Percentiles rank a stretch among this genome's conserved stretches.
Conservation (phyloP, 2,797 vertebrate genomes). For the Crossoptilon crossoptilon region DNA sequence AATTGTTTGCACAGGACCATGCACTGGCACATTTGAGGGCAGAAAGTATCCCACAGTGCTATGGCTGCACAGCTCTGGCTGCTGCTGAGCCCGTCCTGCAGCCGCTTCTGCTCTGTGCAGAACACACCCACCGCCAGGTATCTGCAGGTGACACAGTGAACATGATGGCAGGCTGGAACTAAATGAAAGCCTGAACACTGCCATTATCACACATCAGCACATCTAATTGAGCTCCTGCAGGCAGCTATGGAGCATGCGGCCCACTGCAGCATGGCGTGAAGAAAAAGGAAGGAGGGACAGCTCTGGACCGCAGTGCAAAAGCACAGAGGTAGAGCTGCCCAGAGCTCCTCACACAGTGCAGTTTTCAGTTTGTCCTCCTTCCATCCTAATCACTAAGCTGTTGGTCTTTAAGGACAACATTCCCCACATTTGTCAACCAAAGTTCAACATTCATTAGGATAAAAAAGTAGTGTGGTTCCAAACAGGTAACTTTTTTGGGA, state of each 20-base stretch:
- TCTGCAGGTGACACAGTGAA: background rate
- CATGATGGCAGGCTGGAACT: background rate
- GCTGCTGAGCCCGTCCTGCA: background rate
- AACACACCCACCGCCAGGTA: background rate
- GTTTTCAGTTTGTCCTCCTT: background rate
- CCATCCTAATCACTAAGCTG: background rate
- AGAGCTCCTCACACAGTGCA: background rate
- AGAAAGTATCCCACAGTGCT: background rate
- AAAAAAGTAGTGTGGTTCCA: background rate
- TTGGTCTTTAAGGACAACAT: background rate
- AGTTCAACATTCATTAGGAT: background rate
- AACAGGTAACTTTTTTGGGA: background rate
- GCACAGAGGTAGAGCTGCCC: rapidly evolving
- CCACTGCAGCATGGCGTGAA: background rate
- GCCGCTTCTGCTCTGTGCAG: background rate
- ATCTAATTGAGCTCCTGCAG: background rate
- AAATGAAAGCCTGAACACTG: background rate
- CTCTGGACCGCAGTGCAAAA: rapidly evolving
- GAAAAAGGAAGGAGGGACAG: background rate
- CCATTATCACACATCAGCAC: background rate
- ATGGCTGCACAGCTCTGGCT: rapidly evolving
- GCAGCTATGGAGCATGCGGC: background rate
- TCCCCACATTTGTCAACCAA: background rate
- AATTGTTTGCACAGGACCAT: background rate
- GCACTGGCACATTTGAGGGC: rapidly evolving